These are phyloP conservation scores for Drosophila fuyamai DNA, from an alignment of 1,140 invertebrate species.

Conservation along the genomic window DNA sequence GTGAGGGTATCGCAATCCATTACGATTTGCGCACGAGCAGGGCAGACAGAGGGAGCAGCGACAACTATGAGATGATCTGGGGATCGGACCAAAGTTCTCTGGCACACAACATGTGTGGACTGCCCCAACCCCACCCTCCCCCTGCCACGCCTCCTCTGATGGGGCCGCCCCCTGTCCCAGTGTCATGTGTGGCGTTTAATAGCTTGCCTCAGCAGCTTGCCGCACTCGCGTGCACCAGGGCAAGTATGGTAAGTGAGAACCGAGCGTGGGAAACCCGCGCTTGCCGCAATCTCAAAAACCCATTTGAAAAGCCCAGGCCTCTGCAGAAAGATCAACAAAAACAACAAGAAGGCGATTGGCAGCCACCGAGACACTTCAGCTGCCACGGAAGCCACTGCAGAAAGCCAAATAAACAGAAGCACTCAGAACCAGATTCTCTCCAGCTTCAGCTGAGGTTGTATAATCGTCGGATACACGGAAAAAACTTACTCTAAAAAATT, in stretches of 20 bases:
- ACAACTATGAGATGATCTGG: conserved; percentile 1
- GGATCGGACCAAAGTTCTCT: conserved; percentile 12
- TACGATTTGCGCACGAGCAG: conserved; percentile 20
- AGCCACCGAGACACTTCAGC: conserved; percentile 1
- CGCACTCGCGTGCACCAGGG: conserved; percentile 58
- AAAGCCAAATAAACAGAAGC: conserved; percentile 10
- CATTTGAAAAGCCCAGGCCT: conserved; percentile 29
- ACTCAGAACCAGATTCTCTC: background rate
- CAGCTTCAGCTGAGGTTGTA: background rate
- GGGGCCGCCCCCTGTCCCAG: background rate
- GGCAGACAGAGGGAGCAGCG: background rate
- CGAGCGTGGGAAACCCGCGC: conserved; percentile 72
- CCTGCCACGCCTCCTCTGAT: background rate
- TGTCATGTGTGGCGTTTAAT: conserved; percentile 34
- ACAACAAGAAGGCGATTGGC: background rate
- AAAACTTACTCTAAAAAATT: background rate
- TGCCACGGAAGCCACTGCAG: conserved; percentile 2
- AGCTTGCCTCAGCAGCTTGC: conserved; percentile 24
- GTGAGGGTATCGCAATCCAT: conserved; percentile 3
- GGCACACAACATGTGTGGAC: conserved; percentile 42
- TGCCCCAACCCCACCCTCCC: background rate
- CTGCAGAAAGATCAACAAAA: background rate
- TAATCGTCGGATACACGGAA: background rate
- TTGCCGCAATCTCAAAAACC: conserved; percentile 69
- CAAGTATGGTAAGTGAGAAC: conserved; percentile 1